These are phyloP conservation scores for Ceramica pisi DNA, from an alignment of 2,888 invertebrate species.

Conservation along the genomic window DNA sequence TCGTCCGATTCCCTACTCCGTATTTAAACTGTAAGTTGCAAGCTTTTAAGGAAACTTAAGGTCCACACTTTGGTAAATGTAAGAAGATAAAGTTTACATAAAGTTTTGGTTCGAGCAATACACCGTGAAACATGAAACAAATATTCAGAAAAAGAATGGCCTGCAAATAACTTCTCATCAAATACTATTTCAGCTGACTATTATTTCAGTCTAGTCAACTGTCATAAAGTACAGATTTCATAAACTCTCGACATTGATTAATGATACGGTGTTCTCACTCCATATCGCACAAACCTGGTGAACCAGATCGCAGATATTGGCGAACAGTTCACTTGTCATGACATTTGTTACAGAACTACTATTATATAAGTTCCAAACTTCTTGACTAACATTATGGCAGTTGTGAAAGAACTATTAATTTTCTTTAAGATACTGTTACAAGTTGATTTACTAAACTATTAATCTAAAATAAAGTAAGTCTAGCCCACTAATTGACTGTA, in stretches of 20 bases:
- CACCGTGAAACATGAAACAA: not conserved
- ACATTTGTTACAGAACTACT: constrained; percentile 51
- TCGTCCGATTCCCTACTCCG: constrained; percentile 46
- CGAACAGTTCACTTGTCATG: constrained; percentile 51
- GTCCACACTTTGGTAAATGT: constrained; percentile 1
- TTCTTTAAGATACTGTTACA: constrained; percentile 44
- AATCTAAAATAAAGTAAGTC: constrained; percentile 50
- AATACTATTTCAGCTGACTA: constrained; percentile 7
- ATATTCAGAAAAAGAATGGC: not conserved
- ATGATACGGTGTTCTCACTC: constrained; percentile 39
- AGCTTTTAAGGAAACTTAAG: constrained; percentile 38
- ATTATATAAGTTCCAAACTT: constrained; percentile 45
- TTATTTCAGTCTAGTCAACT: constrained; percentile 28
- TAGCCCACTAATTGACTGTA: constrained; percentile 35
- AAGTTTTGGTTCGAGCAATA: not conserved
- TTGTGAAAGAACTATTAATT: constrained; percentile 54
- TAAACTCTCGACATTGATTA: constrained; percentile 54
- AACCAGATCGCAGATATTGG: constrained; percentile 50
- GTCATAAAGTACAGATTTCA: constrained; percentile 36
- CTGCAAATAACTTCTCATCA: not conserved
- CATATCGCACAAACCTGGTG: constrained; percentile 37
- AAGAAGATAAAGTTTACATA: not conserved
- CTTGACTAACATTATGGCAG: constrained; percentile 47
- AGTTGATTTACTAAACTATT: constrained; percentile 48
- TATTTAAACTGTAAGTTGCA: constrained; percentile 53